Conservation (phyloP, 2,888 invertebrate genomes). For the Gasteruption jaculator region DNA sequence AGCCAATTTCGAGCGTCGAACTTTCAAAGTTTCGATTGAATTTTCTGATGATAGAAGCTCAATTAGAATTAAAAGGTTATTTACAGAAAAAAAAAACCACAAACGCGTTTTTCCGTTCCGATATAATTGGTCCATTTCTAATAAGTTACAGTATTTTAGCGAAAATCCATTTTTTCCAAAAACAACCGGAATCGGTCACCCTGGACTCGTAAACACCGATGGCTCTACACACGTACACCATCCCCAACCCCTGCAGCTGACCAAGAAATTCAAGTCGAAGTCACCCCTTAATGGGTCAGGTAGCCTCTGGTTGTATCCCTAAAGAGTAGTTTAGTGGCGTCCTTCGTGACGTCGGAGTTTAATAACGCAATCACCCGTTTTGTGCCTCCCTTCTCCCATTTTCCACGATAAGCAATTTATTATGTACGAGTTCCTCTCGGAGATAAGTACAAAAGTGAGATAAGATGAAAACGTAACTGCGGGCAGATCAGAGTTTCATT, state of each 20-base stretch:
- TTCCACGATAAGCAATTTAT: neutral
- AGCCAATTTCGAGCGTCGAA: too few relatives aligned
- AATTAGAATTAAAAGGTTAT: too few relatives aligned
- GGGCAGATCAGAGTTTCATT: neutral
- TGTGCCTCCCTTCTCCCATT: neutral
- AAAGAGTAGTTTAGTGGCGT: slow-evolving; percentile 26
- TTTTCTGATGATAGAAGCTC: too few relatives aligned
- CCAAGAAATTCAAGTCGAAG: slow-evolving; percentile 29
- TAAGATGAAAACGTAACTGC: too few relatives aligned
- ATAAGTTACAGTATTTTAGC: neutral
- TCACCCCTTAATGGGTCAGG: slow-evolving; percentile 39
- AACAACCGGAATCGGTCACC: slow-evolving; percentile 40
- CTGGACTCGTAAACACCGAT: slow-evolving; percentile 42
- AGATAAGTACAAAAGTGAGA: too few relatives aligned
- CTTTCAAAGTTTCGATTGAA: too few relatives aligned
- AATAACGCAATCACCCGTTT: slow-evolving; percentile 18
- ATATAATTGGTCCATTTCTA: slow-evolving; percentile 1
- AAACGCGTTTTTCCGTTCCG: neutral
- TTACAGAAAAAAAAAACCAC: too few relatives aligned
- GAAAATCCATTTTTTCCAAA: neutral
- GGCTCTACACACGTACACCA: slow-evolving; percentile 35
- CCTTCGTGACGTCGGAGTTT: slow-evolving; percentile 28
- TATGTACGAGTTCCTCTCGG: slow-evolving; percentile 1
- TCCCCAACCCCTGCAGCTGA: slow-evolving; percentile 34
- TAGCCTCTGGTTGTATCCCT: slow-evolving; percentile 33